These are phyloP conservation scores for Pterostichus madidus DNA, from an alignment of 2,888 invertebrate species.

Conservation along the genomic window DNA sequence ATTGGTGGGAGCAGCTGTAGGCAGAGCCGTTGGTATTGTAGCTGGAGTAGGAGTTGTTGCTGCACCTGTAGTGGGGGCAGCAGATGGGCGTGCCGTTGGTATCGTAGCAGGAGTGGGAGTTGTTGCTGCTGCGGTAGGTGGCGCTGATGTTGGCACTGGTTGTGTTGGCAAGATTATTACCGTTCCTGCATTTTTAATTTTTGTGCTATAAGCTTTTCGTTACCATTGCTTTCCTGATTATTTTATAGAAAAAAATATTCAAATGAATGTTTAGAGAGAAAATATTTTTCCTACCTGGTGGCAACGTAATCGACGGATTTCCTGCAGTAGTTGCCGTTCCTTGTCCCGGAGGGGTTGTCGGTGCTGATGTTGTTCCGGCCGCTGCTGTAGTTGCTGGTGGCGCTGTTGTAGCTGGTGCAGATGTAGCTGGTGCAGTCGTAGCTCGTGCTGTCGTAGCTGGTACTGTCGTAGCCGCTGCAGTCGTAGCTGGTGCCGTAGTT, in stretches of 20 bases:
- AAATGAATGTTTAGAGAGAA: no score
- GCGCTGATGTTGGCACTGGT: not conserved
- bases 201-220: not conserved
- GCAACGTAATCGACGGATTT: conserved; percentile 18
- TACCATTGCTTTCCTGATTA: no score
- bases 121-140: conserved; percentile 1
- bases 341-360: not conserved
- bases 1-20: conserved; percentile 3
- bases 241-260: no score
- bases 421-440: not conserved
- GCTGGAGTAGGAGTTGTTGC: conserved; percentile 25
- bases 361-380: not conserved
- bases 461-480: not conserved
- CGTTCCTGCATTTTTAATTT: not conserved
- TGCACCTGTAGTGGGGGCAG: not conserved
- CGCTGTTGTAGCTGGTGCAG: conserved; percentile 14
- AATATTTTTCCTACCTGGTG: not conserved
- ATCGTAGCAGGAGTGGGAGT: not conserved
- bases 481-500: not conserved
- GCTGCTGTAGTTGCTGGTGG: conserved; percentile 4
- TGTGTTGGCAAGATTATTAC: conserved; percentile 23
- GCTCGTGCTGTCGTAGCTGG: not conserved
- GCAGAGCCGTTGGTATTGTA: conserved; percentile 5
- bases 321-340: not conserved
- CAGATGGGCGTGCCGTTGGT: not conserved